A percentile compares a stretch with the other conserved stretches of the same genome.
phyloP scores from a whole-genome alignment of 2,113 vertebrate species.

The Nyctibius bracteatus region DNA sequence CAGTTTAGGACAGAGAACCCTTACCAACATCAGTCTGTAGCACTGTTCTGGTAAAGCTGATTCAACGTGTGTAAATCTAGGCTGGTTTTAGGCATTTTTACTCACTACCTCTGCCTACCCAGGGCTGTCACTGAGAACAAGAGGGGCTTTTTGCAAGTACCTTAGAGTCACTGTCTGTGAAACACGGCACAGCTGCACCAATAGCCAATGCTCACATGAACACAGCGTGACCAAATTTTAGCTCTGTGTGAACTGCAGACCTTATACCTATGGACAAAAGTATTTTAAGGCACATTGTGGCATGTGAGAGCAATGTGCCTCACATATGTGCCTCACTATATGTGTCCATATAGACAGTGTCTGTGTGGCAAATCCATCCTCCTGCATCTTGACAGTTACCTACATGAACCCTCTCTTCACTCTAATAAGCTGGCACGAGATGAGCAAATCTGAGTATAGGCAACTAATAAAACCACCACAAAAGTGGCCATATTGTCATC shows the following conservation, averaged over 20 bases:
- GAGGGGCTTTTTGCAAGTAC: background rate
- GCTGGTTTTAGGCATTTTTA: background rate
- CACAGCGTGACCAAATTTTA: background rate
- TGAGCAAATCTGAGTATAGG: background rate
- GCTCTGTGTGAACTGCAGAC: background rate
- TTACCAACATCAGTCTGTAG: background rate
- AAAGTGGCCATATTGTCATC: conserved; percentile 13
- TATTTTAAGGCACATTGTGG: background rate
- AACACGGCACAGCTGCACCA: background rate
- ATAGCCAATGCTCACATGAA: background rate
- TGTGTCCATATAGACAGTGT: rapidly evolving
- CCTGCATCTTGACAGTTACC: background rate
- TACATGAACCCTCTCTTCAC: background rate
- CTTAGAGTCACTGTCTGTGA: background rate
- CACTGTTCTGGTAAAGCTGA: background rate
- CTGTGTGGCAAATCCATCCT: background rate
- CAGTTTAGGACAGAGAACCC: background rate
- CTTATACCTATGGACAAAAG: background rate
- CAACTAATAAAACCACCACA: background rate
- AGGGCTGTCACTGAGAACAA: background rate
- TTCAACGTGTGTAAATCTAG: background rate
- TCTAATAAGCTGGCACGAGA: background rate
- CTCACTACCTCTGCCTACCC: background rate
- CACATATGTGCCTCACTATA: too few relatives aligned
- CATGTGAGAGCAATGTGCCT: background rate